Evolutionary conservation across 2,888 invertebrate genomes (phyloP).

Genomic region (Callosobruchus maculatus): DNA sequence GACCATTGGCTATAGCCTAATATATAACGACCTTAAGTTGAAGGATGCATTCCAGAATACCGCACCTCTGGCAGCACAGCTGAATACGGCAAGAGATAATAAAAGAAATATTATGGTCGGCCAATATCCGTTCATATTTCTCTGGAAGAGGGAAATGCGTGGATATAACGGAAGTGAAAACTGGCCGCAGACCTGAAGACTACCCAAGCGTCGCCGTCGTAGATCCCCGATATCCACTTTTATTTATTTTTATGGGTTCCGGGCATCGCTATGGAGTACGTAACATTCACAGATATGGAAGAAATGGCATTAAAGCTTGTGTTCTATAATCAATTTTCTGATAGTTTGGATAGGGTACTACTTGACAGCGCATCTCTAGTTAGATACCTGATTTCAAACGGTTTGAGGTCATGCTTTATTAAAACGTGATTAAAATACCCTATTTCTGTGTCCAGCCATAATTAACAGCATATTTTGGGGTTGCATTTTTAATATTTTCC

Average conservation of each 20-base stretch:
- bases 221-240: neutral
- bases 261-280: neutral
- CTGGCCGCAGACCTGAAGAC: neutral
- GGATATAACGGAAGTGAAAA: neutral
- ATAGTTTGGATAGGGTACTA: no score
- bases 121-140: neutral
- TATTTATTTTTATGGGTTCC: neutral
- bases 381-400: no score
- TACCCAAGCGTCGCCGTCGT: neutral
- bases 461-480: no score
- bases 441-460: no score
- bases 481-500: no score
- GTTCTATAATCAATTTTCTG: no score
- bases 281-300: neutral
- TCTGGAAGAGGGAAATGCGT: neutral
- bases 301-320: neutral
- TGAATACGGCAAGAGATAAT: neutral
- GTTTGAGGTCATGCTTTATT: no score
- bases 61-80: neutral
- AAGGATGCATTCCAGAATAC: neutral
- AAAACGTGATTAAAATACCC: no score
- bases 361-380: no score
- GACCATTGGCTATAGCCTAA: no score
- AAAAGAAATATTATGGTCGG: neutral
- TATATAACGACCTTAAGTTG: no score